A percentile compares a stretch with the other conserved stretches of the same genome.
Conservation (phyloP, 2,888 invertebrate species). For the Mantis religiosa region DNA sequence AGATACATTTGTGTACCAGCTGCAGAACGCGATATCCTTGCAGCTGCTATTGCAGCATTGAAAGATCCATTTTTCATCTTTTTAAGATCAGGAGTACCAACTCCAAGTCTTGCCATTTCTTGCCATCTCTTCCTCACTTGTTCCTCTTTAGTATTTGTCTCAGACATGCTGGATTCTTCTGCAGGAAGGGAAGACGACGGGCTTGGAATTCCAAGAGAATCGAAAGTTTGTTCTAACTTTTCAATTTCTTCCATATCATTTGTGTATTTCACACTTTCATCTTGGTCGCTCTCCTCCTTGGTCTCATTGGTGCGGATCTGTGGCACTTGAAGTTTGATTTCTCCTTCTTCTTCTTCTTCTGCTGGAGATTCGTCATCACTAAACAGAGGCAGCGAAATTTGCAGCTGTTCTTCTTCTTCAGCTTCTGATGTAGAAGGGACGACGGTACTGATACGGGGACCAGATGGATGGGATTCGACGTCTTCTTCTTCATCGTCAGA, state of each 20-base stretch:
- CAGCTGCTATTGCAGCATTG: neutral
- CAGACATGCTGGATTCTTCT: neutral
- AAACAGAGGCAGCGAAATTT: neutral
- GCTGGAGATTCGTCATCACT: neutral
- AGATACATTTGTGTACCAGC: neutral
- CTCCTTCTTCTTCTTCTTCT: neutral
- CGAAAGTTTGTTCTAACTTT: neutral
- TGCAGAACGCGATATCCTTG: neutral
- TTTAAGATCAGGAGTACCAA: neutral
- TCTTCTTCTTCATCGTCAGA: neutral
- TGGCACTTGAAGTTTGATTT: neutral
- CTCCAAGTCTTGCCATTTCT: neutral
- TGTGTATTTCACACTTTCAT: neutral
- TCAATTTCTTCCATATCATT: neutral
- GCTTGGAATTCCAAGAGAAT: neutral
- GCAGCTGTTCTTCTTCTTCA: neutral
- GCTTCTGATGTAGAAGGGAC: neutral
- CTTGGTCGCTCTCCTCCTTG: no score
- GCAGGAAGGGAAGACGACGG: neutral
- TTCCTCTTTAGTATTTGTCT: neutral
- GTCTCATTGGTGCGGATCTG: neutral
- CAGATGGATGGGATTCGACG: no score
- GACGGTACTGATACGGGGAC: no score
- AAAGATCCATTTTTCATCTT: neutral
- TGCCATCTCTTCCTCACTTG: neutral